Evolutionary conservation across 2,113 vertebrate species (phyloP), one percentile per base, ranked within the genome.

Genomic region (Morone chrysops): DNA sequence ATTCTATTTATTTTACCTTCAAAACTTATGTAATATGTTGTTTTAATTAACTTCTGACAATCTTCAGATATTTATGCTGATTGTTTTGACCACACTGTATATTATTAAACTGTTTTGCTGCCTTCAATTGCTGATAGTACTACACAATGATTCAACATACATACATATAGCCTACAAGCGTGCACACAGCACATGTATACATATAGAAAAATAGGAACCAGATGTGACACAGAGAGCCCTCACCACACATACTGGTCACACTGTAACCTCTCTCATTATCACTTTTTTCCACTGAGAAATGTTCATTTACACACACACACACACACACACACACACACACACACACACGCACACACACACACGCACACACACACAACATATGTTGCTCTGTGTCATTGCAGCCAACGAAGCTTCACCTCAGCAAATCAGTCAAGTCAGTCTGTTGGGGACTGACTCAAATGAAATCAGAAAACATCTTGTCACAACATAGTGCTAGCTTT

Each of bases 341-440:
- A 8, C 69, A 50, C 56, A 60, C 54, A 48, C 70, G 57, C 38
- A 59, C 22, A 60, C 75, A 70, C 66, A 73, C 74, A 78, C 18
- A n/a, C n/a, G n/a, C n/a, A 59, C 22, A 60, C 75, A 70, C 66
- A 73, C 74, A 78, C 18, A 11, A 62, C 80, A 73, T 74, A 74
- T 80, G 87, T 56, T 31, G 59, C 76, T 73, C 61, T 53, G 50
- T 63, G 66, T 83, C 45, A 47, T 25, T 81, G 17, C 45, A 77
- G 75, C 63, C 70, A 81, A 22, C 4, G 8, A 77, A 59, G 81
- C 75, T 73, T 82, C 72, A 82, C 70, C 48, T 84, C 61, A 16
- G 68, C 80, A 81, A 73, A 75, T n/a, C n/a, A n/a, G n/a, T 4
- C 70, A 80, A 81, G 50, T 78, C 83, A 78, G 65, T 59, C 72